Evolutionary conservation across 1,140 invertebrate species (phyloP).

Genomic region (Brachionus koreanus): DNA sequence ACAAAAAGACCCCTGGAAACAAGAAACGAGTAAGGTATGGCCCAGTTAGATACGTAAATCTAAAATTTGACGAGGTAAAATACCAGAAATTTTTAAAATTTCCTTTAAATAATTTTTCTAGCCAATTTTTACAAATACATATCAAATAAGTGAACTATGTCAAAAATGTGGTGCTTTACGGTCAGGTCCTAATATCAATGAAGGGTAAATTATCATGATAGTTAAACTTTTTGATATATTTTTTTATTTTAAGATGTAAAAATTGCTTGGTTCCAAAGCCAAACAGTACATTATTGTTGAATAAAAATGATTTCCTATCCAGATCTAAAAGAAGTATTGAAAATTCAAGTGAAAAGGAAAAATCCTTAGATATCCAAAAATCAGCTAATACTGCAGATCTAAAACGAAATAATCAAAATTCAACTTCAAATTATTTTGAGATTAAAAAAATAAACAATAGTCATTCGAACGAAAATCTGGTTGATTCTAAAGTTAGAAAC

Average conservation of each 20-base stretch:
- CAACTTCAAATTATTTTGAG: neutral
- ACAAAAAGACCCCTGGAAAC: neutral
- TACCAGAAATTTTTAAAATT: neutral
- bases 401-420: neutral
- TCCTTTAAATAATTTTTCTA: neutral
- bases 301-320: neutral
- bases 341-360: neutral
- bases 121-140: constrained; percentile 7
- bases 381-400: neutral
- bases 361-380: neutral
- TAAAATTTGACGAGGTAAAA: constrained; percentile 12
- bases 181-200: neutral
- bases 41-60: neutral
- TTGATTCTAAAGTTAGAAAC: too few species aligned
- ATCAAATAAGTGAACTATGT: constrained; percentile 5
- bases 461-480: neutral
- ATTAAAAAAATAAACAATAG: neutral
- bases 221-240: neutral
- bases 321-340: neutral
- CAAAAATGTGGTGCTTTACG: neutral
- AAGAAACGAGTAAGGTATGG: neutral
- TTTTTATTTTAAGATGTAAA: neutral
- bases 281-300: neutral
- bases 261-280: constrained; percentile 22
- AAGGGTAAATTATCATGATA: neutral